Base-by-base conservation (phyloP, 1,140 invertebrate genomes). In the Drosophila serrata region DNA sequence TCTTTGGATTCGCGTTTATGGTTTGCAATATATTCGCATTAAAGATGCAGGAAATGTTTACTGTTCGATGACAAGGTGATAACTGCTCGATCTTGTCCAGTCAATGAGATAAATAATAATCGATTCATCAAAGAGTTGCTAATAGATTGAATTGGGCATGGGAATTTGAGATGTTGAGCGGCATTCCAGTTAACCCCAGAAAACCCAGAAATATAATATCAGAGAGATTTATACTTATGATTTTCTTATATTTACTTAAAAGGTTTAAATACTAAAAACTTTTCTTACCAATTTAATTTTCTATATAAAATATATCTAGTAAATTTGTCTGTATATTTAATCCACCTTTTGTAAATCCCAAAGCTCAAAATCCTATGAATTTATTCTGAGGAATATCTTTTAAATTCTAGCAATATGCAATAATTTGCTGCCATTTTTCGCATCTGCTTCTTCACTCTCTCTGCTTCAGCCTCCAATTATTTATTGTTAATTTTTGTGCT, bases 51-150 rank as follows among this genome's bases (percentile, higher is more conserved):
- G 45, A 59, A 78, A 78, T 72, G 29, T 27, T 4, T 35, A 17
- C n/a, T 42, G n/a, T 15, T 12, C 13, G 48, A 51, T 77, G 75
- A 77, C 75, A 69, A 77, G 56, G 63, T 61, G 63, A 76, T 76
- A 76, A 76, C 61, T 75, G 72, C 27, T 39, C 53, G 55, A 73
- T 73, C 45, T 73, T 33, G 56, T 73, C 69, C 57, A 53, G 56
- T 43, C 29, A 46, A 35, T 19, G 37, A 62, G 45, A 74, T 61
- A 33, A 62, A 74, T 74, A 74, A 74, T 74, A 74, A 62, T 73
- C 69, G 65, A 70, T 58, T 74, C 56, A 45, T 73, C 49, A 68
- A 51, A 49, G 48, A 77, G 42, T 46, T 19, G 74, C 55, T 77
- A 77, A 77, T 77, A 62, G 55, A 74, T 74, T 51, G 33, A 74